A percentile compares a stretch with the other conserved stretches of the same genome.
Conservation (phyloP, 2,888 invertebrate genomes). For the Erebia aethiops region DNA sequence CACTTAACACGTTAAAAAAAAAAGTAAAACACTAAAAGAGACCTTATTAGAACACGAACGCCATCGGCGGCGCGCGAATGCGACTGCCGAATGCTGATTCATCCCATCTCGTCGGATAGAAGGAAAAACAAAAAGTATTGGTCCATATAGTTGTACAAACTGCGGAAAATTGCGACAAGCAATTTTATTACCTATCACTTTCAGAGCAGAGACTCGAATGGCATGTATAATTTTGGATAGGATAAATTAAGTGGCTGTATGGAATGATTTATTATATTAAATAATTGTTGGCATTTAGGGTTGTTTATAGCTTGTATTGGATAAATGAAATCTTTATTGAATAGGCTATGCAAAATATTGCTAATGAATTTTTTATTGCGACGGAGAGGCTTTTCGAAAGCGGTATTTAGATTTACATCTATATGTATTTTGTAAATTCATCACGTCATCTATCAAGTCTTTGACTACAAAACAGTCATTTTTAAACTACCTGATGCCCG, state of each 20-base stretch:
- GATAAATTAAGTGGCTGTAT: background rate
- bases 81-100: constrained; percentile 77
- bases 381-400: constrained; percentile 5
- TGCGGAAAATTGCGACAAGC: constrained; percentile 16
- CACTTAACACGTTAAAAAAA: constrained; percentile 22
- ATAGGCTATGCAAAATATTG: background rate
- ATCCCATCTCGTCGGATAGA: constrained; percentile 60
- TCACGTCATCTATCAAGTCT: background rate
- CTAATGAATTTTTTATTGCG: background rate
- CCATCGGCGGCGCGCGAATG: constrained; percentile 56
- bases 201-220: constrained; percentile 27
- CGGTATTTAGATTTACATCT: background rate
- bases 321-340: background rate
- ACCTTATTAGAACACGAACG: constrained; percentile 50
- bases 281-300: constrained; percentile 28
- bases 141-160: constrained; percentile 21
- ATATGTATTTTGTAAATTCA: background rate
- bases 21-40: constrained; percentile 40
- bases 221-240: constrained; percentile 22
- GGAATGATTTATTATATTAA: constrained; percentile 34
- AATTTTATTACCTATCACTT: constrained; percentile 27
- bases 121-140: constrained; percentile 48
- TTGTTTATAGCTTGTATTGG: background rate
- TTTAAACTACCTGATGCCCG: too few relatives aligned
- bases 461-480: too few relatives aligned